Percentiles rank a stretch among this genome's conserved stretches.
Evolutionary conservation across 2,888 invertebrate genomes (phyloP).

Genomic region (Tromatobia lineatoria): DNA sequence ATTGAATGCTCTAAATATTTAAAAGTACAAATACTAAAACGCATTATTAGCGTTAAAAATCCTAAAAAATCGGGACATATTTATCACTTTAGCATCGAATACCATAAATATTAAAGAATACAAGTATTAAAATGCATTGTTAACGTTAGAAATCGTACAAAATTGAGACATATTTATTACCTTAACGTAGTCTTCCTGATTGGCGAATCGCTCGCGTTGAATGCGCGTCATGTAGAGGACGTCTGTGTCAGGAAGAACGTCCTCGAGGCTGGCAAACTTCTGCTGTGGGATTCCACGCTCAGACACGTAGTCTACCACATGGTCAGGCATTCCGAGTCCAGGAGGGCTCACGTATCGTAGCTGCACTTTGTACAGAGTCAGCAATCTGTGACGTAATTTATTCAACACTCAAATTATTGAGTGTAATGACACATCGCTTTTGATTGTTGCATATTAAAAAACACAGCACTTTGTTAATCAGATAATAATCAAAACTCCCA

Average conservation of each 20-base stretch:
- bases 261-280: slow-evolving; percentile 91
- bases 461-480: neutral
- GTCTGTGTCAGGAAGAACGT: slow-evolving; percentile 96
- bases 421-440: neutral
- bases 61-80: neutral
- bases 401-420: neutral
- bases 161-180: slow-evolving; percentile 84
- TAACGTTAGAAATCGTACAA: too few relatives aligned
- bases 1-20: too few relatives aligned
- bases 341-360: slow-evolving; percentile 96
- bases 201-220: slow-evolving; percentile 96
- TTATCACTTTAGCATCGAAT: too few relatives aligned
- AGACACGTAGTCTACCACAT: slow-evolving; percentile 92
- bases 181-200: slow-evolving; percentile 94
- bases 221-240: slow-evolving; percentile 99
- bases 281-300: slow-evolving; percentile 93
- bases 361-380: slow-evolving; percentile 97
- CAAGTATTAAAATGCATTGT: too few relatives aligned
- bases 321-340: slow-evolving; percentile 96
- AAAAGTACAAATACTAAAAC: too few relatives aligned
- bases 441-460: neutral
- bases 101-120: too few relatives aligned
- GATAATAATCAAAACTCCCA: neutral
- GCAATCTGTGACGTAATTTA: slow-evolving; percentile 86
- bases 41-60: too few relatives aligned